Evolutionary conservation across 2,797 vertebrate species (phyloP), one percentile per base, ranked within the genome.

Genomic region (Adrianichthys oophorus): DNA sequence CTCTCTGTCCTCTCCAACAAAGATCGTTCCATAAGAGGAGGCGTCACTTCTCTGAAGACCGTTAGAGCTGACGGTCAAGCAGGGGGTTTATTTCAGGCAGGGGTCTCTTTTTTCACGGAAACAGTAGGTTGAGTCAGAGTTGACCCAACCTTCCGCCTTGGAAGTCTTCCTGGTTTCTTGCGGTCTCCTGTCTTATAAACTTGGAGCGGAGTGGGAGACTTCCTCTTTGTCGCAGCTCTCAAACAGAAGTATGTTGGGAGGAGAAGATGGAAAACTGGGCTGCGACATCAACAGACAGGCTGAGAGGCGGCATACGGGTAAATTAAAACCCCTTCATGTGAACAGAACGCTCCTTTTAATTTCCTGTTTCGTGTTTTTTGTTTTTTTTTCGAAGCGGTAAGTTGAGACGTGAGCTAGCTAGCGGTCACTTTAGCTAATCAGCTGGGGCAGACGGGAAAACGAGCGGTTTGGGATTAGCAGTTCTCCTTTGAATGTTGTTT

Each of bases 11-110:
- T n/a, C 1, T 13, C 41, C 1, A 43, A 12, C 45, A 0, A 75
- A 84, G 83, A 85, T 87, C 71, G 57, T 84, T 29, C 80, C 71
- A 58, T 55, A 0, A 1, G 0, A 24, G 7, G 51, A 23, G 0
- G 40, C 1, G 4, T 37, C 18, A 17, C 51, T 23, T 1, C 16
- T 5, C 4, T 24, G 4, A 15, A 17, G 2, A 49, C 8, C n/a
- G 18, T 8, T 26, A 18, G 5, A 29, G 4, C 16, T 5, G 23
- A 17, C 17, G 16, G 23, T 10, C 10, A 5, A 43, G 8, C 18
- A 7, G 2, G n/a, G 3, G 23, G 4, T 23, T 42, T 23, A 52
- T 15, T 12, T 26, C 10, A 37, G 10, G 32, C 10, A 37, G 10
- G 32, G 32, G 21, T 2, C 4, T 24, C 17, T 6, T 2, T 18